Evolutionary conservation across 2,113 vertebrate genomes (phyloP).

Genomic region (Mobula hypostoma): DNA sequence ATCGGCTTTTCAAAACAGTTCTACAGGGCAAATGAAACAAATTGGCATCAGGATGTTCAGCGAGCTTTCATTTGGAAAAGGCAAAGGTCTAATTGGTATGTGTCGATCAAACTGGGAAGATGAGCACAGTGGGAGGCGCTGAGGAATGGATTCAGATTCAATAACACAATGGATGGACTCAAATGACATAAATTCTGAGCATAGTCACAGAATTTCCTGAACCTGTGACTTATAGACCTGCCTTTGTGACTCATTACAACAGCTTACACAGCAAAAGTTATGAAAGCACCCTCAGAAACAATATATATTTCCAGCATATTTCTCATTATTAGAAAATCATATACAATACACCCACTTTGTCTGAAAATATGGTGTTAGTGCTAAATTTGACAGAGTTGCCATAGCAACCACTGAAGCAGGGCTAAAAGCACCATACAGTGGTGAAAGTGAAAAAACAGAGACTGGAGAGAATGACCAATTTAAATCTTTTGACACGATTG

Average conservation of each 20-base stretch:
- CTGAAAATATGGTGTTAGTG: neutral
- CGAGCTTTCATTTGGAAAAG: neutral
- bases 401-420: neutral
- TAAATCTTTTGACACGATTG: neutral
- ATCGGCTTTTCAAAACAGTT: neutral
- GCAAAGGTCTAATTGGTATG: neutral
- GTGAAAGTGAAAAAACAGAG: neutral
- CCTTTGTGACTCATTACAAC: neutral
- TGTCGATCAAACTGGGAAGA: neutral
- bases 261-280: neutral
- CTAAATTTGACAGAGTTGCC: neutral
- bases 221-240: neutral
- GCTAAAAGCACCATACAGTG: neutral
- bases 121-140: neutral
- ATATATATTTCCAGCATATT: slow-evolving; percentile 1
- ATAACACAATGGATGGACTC: slow-evolving; percentile 13
- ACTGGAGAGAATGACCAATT: neutral
- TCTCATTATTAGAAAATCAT: slow-evolving; percentile 17
- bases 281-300: neutral
- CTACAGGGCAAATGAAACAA: neutral
- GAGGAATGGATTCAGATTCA: neutral
- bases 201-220: neutral
- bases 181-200: neutral
- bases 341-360: neutral
- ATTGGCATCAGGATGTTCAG: neutral